Conservation (phyloP, 2,113 vertebrate species). For the Trichomycterus rosablanca region DNA sequence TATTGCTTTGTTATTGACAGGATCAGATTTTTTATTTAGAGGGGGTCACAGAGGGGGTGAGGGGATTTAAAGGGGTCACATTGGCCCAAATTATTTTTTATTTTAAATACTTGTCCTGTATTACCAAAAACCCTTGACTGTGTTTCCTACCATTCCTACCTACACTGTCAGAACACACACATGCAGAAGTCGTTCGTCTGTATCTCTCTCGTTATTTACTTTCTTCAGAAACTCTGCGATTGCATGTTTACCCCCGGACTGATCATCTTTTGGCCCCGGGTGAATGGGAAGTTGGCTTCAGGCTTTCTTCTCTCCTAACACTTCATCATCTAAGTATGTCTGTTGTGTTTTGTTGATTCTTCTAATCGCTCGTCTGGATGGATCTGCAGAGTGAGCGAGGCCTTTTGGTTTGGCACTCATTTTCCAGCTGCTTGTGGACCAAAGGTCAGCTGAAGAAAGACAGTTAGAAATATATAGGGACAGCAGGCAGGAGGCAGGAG, state of each 20-base stretch:
- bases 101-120: too few relatives aligned
- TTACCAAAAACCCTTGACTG: too few relatives aligned
- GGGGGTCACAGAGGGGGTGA: too few relatives aligned
- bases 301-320: constrained; percentile 3
- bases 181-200: neutral
- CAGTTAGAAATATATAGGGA: neutral
- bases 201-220: neutral
- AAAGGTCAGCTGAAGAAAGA: neutral
- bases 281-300: constrained; percentile 7
- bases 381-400: neutral
- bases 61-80: too few relatives aligned
- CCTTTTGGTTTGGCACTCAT: constrained; percentile 10
- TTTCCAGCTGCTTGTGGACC: constrained; percentile 17
- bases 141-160: neutral
- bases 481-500: neutral
- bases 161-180: neutral
- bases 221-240: neutral
- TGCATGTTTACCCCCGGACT: neutral
- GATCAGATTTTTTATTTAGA: too few relatives aligned
- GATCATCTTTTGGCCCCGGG: neutral
- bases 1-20: too few relatives aligned
- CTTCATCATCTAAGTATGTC: neutral
- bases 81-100: too few relatives aligned
- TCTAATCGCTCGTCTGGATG: neutral
- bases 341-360: constrained; percentile 15